Conservation (phyloP, 2,113 vertebrate species). For the Turnix velox region DNA sequence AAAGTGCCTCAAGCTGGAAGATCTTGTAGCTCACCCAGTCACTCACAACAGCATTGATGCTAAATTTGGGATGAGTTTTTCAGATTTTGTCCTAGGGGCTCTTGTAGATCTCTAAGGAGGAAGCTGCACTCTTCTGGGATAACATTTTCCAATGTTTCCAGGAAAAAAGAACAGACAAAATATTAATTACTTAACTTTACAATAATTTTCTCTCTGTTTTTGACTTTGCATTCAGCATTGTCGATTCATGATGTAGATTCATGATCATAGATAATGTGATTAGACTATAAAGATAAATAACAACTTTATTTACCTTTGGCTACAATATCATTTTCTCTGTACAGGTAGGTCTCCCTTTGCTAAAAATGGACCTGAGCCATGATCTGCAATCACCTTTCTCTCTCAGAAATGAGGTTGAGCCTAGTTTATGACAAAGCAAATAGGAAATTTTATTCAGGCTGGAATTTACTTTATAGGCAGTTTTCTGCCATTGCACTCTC, state of each 20-base stretch:
- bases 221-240: not conserved
- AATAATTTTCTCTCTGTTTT: not conserved
- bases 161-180: not conserved
- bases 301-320: not conserved
- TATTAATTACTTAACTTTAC: not conserved
- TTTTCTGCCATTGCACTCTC: not conserved
- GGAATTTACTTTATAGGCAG: not conserved
- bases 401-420: not conserved
- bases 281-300: fast-evolving
- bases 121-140: not conserved
- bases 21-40: not conserved
- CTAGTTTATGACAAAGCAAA: not conserved
- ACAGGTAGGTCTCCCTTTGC: not conserved
- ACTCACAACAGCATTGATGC: not conserved
- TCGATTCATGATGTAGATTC: not conserved
- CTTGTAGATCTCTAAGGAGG: not conserved
- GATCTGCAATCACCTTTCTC: not conserved
- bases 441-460: not conserved
- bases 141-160: not conserved
- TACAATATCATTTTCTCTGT: not conserved
- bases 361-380: not conserved
- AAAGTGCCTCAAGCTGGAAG: not conserved
- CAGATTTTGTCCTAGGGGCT: not conserved
- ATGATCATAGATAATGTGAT: not conserved
- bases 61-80: not conserved